Conservation (phyloP, 53 echinoderm and acorn worm species). For the Henricia sp. region DNA sequence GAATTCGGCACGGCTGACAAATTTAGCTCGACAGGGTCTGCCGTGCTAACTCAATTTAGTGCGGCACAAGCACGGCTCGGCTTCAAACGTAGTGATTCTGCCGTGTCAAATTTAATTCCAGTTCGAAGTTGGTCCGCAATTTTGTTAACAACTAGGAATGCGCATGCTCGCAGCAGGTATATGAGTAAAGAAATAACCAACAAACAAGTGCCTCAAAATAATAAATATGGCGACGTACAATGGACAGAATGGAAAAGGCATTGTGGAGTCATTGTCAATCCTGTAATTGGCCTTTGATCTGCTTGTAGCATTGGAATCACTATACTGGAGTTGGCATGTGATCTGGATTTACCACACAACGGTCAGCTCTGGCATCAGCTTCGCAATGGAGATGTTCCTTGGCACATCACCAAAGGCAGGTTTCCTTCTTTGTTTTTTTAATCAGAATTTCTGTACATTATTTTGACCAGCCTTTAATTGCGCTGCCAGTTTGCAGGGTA, state of each 20-base stretch:
- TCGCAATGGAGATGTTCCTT: constrained; percentile 79
- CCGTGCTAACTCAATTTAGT: too few relatives aligned
- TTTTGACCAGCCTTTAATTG: neutral
- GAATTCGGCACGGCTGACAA: too few relatives aligned
- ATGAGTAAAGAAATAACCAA: too few relatives aligned
- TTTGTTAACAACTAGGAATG: too few relatives aligned
- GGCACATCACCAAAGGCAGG: constrained; percentile 79
- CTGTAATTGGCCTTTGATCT: neutral
- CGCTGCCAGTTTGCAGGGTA: too few relatives aligned
- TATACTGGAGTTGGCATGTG: constrained; percentile 86
- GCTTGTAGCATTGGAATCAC: constrained; percentile 82
- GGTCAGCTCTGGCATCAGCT: constrained; percentile 91
- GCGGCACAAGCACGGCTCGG: too few relatives aligned
- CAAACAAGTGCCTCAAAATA: neutral
- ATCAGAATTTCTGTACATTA: neutral
- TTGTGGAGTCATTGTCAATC: neutral
- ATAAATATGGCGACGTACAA: neutral
- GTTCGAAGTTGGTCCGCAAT: too few relatives aligned
- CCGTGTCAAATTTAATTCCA: too few relatives aligned
- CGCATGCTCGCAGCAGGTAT: too few relatives aligned
- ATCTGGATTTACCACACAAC: constrained; percentile 88
- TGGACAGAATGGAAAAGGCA: too few relatives aligned
- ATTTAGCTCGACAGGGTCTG: too few relatives aligned
- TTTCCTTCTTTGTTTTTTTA: neutral
- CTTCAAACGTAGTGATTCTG: too few relatives aligned